Base-by-base conservation (phyloP, 2,888 invertebrate genomes). In the Carterocephalus palaemon region DNA sequence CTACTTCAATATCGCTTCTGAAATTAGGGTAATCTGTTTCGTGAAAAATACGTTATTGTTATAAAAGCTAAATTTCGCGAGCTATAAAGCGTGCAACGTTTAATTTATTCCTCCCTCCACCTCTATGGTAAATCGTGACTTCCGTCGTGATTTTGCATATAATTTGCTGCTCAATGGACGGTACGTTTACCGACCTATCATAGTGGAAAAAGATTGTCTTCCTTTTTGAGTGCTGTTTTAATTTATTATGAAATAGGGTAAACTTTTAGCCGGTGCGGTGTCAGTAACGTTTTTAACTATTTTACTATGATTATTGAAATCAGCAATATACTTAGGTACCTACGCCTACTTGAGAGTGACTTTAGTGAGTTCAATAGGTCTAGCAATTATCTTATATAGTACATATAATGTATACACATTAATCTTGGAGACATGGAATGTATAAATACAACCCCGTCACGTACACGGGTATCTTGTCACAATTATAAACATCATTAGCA, bases 81-180 rank as follows among this genome's bases (percentile, higher is more conserved):
- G 63, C 58, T 26, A 32, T 24, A 15, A 63, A 67, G 64, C 63
- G 64, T 68, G 67, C 67, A 64, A 70, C 72, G 76, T 79, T n/a
- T n/a, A 77, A 77, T 78, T 81, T 79, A 80, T 74, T 65, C 70
- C 54, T 57, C 63, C 64, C 63, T 64, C 58, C 67, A 69, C 67
- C 65, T 72, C 60, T 62, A 66, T 63, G 67, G 64, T 62, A 64
- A 61, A 56, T 63, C 66, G 58, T 73, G 75, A 72, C 75, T 75
- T 68, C 62, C 67, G 64, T 59, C 84, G 85, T 85, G 85, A 76
- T 79, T 77, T 70, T 74, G 85, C 85, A 85, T 84, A 81, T 81
- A 82, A 84, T 83, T 83, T 81, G 74, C 74, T 69, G 70, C 81
- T 84, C 72, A 75, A 74, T 74, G 69, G 72, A 74, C 70, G 70